These are phyloP conservation scores for Porites lutea DNA, from an alignment of 64 coral and sea anemone genomes.

Conservation along the genomic window DNA sequence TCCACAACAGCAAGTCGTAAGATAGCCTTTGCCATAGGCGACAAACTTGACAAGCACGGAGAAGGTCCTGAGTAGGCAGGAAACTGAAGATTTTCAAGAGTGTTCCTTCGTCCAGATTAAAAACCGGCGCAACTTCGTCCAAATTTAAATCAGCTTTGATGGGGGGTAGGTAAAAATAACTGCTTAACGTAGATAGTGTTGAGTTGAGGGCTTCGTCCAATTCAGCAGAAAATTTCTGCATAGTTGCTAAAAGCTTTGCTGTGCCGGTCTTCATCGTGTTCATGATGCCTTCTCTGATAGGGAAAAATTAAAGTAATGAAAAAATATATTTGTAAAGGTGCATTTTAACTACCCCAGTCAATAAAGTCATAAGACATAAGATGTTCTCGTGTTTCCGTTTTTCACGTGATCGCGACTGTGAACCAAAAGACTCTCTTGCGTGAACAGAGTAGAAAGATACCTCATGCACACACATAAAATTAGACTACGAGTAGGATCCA, in stretches of 20 bases:
- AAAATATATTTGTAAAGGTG: too few relatives aligned
- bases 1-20: constrained; percentile 67
- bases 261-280: too few relatives aligned
- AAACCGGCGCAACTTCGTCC: background rate
- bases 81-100: constrained; percentile 66
- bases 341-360: too few relatives aligned
- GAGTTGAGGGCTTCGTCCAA: background rate
- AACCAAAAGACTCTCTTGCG: too few relatives aligned
- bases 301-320: too few relatives aligned
- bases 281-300: background rate
- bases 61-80: constrained; percentile 53
- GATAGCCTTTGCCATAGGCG: constrained; percentile 68
- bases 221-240: background rate
- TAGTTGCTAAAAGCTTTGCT: background rate
- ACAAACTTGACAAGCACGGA: constrained; percentile 53
- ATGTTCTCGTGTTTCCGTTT: too few relatives aligned
- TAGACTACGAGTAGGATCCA: too few relatives aligned
- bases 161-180: background rate
- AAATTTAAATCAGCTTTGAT: background rate
- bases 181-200: background rate
- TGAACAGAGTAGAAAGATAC: too few relatives aligned
- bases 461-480: too few relatives aligned
- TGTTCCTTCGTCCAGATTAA: constrained; percentile 41
- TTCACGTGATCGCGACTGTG: too few relatives aligned
- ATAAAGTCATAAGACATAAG: too few relatives aligned